phyloP scores from a whole-genome alignment of 2,113 vertebrate genomes.

The Thermophis baileyi region DNA sequence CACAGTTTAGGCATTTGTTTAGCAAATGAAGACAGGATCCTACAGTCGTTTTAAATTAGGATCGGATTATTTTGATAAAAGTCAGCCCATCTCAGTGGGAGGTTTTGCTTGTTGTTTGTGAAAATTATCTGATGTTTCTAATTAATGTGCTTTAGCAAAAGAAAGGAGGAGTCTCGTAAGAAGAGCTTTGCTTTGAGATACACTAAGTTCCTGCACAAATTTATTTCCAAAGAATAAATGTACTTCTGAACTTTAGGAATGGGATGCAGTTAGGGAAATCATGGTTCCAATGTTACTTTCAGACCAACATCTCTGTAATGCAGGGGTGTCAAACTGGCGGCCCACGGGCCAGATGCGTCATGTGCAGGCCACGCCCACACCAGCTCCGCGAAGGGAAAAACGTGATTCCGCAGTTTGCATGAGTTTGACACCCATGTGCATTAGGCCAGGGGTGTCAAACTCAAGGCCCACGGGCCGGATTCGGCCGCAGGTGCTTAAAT shows the following conservation, averaged over 20 bases:
- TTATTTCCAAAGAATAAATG: neutral
- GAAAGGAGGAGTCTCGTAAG: conserved; percentile 10
- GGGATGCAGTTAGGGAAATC: conserved; percentile 22
- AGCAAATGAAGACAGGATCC: conserved; percentile 29
- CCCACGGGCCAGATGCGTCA: no score
- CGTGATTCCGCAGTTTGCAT: no score
- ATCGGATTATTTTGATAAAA: conserved; percentile 59
- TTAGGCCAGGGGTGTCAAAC: no score
- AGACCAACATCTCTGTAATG: neutral
- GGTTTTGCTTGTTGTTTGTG: conserved; percentile 52
- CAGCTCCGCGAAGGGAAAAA: no score
- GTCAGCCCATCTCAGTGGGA: conserved; percentile 56
- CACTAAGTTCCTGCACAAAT: conserved; percentile 26
- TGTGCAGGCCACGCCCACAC: no score
- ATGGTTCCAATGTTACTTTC: neutral
- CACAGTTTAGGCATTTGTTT: conserved; percentile 19
- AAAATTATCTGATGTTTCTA: conserved; percentile 61
- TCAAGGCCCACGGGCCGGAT: no score
- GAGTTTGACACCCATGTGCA: no score
- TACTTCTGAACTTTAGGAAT: neutral
- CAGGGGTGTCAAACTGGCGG: no score
- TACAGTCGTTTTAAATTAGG: conserved; percentile 59
- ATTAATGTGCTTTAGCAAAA: conserved; percentile 53
- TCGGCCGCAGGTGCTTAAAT: no score
- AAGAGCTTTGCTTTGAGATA: conserved; percentile 42